Evolutionary conservation across 2,797 vertebrate genomes (phyloP).

Genomic region (Cygnus olor): DNA sequence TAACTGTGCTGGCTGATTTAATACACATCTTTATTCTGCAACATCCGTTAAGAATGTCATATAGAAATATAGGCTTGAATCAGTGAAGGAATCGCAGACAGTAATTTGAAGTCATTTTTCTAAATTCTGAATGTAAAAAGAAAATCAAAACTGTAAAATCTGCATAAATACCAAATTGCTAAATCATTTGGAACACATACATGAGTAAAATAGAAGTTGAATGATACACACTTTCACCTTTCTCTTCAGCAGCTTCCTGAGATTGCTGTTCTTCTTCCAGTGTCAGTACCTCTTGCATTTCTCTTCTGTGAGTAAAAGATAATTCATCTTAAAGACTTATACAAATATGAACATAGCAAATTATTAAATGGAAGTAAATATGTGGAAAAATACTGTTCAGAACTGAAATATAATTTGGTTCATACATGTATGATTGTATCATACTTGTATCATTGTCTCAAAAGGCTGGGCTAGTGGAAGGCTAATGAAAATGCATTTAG

Average conservation of each 20-base stretch:
- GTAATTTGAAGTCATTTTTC: background rate
- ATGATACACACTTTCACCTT: slow-evolving; percentile 44
- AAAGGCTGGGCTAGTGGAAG: background rate
- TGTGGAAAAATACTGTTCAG: background rate
- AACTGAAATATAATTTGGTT: background rate
- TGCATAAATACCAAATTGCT: background rate
- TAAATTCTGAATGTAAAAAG: background rate
- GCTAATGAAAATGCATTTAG: background rate
- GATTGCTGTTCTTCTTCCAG: slow-evolving; percentile 44
- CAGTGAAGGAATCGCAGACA: background rate
- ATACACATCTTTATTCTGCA: background rate
- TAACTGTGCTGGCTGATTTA: background rate
- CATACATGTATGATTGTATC: background rate
- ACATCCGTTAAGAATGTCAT: background rate
- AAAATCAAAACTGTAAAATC: background rate
- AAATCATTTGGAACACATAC: background rate
- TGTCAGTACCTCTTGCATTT: slow-evolving; percentile 49
- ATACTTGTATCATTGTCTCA: background rate
- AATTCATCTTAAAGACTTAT: background rate
- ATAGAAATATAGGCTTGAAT: background rate
- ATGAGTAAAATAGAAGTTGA: background rate
- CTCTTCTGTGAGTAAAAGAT: slow-evolving; percentile 69
- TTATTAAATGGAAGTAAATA: background rate
- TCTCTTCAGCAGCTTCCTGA: background rate
- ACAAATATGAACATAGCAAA: background rate